Base-by-base conservation (phyloP, 2,888 invertebrate species). In the Cheilosia impressa region DNA sequence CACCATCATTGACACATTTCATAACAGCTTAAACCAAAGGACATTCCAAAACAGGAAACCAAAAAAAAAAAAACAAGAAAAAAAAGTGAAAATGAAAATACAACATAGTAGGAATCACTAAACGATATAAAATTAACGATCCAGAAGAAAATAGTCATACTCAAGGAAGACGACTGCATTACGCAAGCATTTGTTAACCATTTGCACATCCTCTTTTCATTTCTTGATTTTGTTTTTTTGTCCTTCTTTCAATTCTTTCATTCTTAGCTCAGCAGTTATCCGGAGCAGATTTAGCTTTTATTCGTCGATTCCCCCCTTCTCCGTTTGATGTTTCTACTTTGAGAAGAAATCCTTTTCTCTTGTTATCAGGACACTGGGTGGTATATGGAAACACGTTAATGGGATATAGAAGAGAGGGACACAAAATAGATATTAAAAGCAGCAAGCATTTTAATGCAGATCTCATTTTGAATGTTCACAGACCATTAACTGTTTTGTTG, bases 401-500 rank as follows among this genome's bases (percentile, higher is more conserved):
- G 68, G 41, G 41, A 60, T 34, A 38, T 43, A 69, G 19, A 7
- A 45, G 22, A 24, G 47, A 9, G 58, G 19, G 10, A 60, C 66
- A 68, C 58, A 78, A 63, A 55, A 78, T 63, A 52, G 84, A 85
- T 80, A 85, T 85, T 85, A 85, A 85, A 84, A 85, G 80, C 76
- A 85, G 76, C 65, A 52, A 85, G 71, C 84, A 65, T 85, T 85
- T 85, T 85, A 85, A 85, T 81, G 75, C 80, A 85, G 80, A 85
- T 85, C 80, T 76, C 80, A 76, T 80, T 85, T 85, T 85, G 84
- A 87, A 82, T 81, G 85, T 87, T 87, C 81, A 87, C 85, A 87
- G 81, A 63, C 85, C 85, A 87, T 87, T 87, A 87, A 87, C 81
- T 82, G 68, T 76, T 77, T 87, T 87, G 84, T 76, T 60, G 58